phyloP scores from a whole-genome alignment of 2,113 vertebrate genomes.

The Astatotilapia flaviijosephi region DNA sequence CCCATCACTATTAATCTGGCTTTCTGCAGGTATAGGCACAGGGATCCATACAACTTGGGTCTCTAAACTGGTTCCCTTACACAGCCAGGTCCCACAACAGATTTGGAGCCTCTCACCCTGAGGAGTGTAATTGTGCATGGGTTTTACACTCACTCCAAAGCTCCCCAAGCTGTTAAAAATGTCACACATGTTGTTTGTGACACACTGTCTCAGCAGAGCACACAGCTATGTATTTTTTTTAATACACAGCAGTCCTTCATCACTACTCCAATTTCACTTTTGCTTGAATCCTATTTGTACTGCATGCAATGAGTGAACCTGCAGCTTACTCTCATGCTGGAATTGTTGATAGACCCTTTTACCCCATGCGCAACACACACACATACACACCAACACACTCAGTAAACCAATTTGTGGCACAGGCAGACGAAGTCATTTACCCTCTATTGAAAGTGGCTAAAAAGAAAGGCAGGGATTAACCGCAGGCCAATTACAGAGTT shows the following conservation, averaged over 20 bases:
- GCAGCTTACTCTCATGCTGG: not conserved
- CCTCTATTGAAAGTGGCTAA: conserved; percentile 44
- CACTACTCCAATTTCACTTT: not conserved
- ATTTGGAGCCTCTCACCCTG: not conserved
- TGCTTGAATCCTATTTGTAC: not conserved
- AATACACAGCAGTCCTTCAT: not conserved
- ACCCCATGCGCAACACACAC: not conserved
- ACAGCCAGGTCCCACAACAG: not conserved
- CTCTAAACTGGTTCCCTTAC: not conserved
- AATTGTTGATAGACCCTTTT: not conserved
- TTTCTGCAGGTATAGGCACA: conserved; percentile 29
- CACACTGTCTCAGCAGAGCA: not conserved
- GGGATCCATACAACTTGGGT: not conserved
- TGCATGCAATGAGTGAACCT: not conserved
- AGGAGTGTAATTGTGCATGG: conserved; percentile 4
- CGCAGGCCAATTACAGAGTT: conserved; percentile 62
- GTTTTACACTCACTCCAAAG: not conserved
- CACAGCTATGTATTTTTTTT: not conserved
- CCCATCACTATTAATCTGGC: conserved; percentile 53
- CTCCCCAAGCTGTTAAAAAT: not conserved
- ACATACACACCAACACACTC: not conserved
- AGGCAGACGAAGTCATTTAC: conserved; percentile 46
- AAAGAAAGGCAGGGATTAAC: conserved; percentile 64
- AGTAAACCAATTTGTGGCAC: conserved; percentile 51
- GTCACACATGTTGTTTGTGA: not conserved